Base-by-base conservation (phyloP, 2,888 invertebrate genomes). In the Parnassius glacialis region DNA sequence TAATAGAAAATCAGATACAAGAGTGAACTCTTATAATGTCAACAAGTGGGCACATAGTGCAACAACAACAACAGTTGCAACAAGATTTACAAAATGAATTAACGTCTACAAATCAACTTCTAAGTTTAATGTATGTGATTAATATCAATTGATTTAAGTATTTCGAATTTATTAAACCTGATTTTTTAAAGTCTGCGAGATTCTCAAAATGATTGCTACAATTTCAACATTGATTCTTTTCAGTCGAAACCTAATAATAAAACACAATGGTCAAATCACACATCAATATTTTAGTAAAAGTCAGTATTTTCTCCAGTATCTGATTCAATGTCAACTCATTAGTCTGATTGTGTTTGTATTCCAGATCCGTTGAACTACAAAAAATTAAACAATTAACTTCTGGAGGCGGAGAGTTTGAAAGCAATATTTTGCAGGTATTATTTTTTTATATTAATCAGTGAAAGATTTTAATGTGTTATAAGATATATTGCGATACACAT, bases 61-160 rank as follows among this genome's bases (percentile, higher is more conserved):
- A 83, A 47, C 59, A 54, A 58, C 13, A 20, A 7, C 41, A 50
- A 50, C 57, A 69, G 57, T 70, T 89, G 47, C 81, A 84, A 61
- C 84, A 84, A 70, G 89, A 90, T 45, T 73, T 91, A 68, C 85
- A 86, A 73, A 85, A 87, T 65, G 89, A 90, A 73, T 70, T 90
- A 52, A 75, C 72, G n/a, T 81, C 78, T 52, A 72, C 88, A 3
- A 89, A 85, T 67, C 85, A 88, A 73, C 78, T 89, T n/a, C 66
- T 87, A 56, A 70, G 72, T 63, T 66, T 76, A 65, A 87, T 90
- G 90, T 90, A 75, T 79, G 85, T 71, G 54, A 13, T n/a, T 41
- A 10, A 34, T 45, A 34, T 34, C 3, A 34, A 34, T 34, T 34
- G 7, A 7, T 34, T 34, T 34, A 34, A 5, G 1, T 34, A 34